Base-by-base conservation (phyloP, 1,140 invertebrate genomes). In the Lepidurus arcticus region DNA sequence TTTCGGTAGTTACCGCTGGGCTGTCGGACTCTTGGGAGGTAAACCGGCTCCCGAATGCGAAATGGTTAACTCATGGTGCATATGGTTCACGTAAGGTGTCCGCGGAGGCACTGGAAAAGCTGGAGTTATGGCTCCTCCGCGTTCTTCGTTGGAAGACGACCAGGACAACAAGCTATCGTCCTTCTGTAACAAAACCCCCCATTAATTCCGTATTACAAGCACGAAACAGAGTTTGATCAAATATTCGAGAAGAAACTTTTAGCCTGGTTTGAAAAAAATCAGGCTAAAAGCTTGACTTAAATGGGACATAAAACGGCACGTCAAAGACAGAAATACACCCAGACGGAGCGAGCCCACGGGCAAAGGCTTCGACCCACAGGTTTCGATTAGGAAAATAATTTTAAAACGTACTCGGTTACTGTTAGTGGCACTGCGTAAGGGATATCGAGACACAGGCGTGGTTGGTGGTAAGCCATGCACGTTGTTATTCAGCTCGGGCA, bases 41-140 rank as follows among this genome's bases (percentile, higher is more conserved):
- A 90, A 86, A 83, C 86, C 85, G 85, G 87, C 84, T 86, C 89
- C 83, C 34, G 77, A 78, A 65, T 73, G 53, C 42, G 77, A 73
- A 44, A 65, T 24, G 24, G 77, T 87, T 81, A 84, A 84, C 82
- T 85, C 83, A 85, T 88, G 79, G 73, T 80, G 76, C 13, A 77
- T 44, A 44, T 65, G 53, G 21, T 85, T 85, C 34, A 82, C 86
- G 87, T 95, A 95, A 1, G 94, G 94, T 2, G 94, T 96, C 80
- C 93, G 89, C 42, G 94, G 93, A 81, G 92, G 91, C 26, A 94
- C 93, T 45, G 94, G 94, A 86, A 96, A 97, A 73, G 92, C 92
- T 24, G 94, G 94, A 3, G 94, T 96, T 84, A 93, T 91, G 26
- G 93, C 93, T 78, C 94, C 81, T 80, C 73, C 73, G 65, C 47